phyloP scores from a whole-genome alignment of 2,888 invertebrate species.

The Laothoe populi region DNA sequence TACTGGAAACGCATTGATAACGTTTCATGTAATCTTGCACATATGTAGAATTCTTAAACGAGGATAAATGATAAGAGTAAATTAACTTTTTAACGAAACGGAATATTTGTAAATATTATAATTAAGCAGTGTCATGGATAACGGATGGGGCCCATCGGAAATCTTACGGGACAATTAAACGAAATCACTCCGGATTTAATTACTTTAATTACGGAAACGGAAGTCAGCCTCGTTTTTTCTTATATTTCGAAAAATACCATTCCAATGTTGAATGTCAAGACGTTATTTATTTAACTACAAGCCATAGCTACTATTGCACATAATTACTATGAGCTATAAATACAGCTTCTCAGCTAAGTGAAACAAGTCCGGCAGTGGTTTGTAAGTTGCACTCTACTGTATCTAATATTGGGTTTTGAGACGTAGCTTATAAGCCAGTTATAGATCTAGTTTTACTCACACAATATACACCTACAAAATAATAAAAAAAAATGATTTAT shows the following conservation, averaged over 20 bases:
- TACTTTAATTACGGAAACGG: slow-evolving; percentile 82
- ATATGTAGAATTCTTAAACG: background rate
- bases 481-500: background rate
- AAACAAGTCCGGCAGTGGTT: slow-evolving; percentile 5
- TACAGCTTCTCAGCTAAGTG: background rate
- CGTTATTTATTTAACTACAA: slow-evolving; percentile 15
- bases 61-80: background rate
- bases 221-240: slow-evolving; percentile 60
- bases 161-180: slow-evolving; percentile 71
- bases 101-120: slow-evolving; percentile 24
- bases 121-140: slow-evolving; percentile 31
- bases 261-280: slow-evolving; percentile 61
- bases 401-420: background rate
- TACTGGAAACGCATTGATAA: too few species aligned
- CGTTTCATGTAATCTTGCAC: background rate
- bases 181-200: slow-evolving; percentile 75
- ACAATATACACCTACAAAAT: background rate
- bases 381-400: background rate
- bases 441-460: background rate
- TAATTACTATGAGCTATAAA: slow-evolving; percentile 35
- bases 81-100: background rate
- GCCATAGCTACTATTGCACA: slow-evolving; percentile 30
- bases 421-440: background rate
- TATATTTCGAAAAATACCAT: slow-evolving; percentile 57
- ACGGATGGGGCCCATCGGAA: slow-evolving; percentile 70